These are phyloP conservation scores for Gnathonemus echidnorhynchus DNA, from an alignment of 2,113 vertebrate species.

Conservation along the genomic window DNA sequence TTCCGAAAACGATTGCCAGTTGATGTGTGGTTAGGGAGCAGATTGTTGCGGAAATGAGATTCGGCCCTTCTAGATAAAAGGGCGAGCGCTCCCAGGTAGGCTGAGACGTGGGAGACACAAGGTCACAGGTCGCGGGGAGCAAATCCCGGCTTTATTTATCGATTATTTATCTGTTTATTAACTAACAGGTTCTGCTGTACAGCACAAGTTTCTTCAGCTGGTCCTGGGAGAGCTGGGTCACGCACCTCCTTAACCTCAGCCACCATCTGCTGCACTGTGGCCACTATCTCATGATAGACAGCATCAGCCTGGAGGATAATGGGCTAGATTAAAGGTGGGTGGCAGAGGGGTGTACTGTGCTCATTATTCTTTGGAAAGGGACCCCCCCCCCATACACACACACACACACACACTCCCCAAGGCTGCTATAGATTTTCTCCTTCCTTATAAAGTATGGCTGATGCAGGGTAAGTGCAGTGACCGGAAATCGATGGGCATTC, in stretches of 20 bases:
- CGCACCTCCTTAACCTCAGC: not conserved
- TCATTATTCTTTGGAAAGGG: conserved; percentile 24
- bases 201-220: not conserved
- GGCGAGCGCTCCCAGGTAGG: conserved; percentile 2
- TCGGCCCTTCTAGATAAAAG: conserved; percentile 32
- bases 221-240: not conserved
- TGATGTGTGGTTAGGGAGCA: conserved; percentile 43
- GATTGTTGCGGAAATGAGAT: conserved; percentile 54
- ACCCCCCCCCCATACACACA: not conserved
- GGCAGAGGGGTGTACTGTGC: not conserved
- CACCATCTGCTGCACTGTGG: not conserved
- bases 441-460: conserved; percentile 41
- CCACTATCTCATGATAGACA: not conserved
- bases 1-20: conserved; percentile 45
- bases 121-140: not conserved
- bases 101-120: conserved; percentile 19
- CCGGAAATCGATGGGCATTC: conserved; percentile 47
- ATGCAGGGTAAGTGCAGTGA: conserved; percentile 47
- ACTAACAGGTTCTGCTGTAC: not conserved
- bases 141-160: not conserved
- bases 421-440: conserved; percentile 54
- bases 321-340: not conserved
- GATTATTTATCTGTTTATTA: not conserved
- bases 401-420: conserved; percentile 39
- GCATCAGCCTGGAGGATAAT: not conserved